These are phyloP conservation scores for Chrysolina haemoptera DNA, from an alignment of 2,888 invertebrate species.

Conservation along the genomic window DNA sequence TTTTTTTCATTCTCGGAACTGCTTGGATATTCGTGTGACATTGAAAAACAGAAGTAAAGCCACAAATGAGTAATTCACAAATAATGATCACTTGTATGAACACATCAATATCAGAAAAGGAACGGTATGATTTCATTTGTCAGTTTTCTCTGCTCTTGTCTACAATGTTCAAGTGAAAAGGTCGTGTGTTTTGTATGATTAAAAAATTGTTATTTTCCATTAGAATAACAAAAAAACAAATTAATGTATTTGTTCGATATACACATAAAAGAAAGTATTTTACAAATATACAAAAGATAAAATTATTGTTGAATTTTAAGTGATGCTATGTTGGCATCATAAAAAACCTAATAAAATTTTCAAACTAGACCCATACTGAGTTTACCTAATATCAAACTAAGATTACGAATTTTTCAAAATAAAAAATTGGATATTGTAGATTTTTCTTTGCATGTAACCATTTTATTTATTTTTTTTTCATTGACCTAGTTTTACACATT, in stretches of 20 bases:
- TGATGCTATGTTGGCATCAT: not conserved
- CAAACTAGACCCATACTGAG: not conserved
- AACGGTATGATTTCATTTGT: conserved; percentile 18
- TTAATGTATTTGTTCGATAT: not conserved
- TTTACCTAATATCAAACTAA: not conserved
- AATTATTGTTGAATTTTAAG: not conserved
- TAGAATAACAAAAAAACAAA: not conserved
- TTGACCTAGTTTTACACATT: not conserved
- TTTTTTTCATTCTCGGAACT: conserved; percentile 50
- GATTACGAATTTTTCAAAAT: not conserved
- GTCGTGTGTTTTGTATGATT: not conserved
- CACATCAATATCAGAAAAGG: conserved; percentile 57
- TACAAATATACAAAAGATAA: conserved; percentile 14
- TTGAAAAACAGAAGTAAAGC: conserved; percentile 43
- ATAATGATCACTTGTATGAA: conserved; percentile 56
- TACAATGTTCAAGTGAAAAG: not conserved
- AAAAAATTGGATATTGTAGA: not conserved
- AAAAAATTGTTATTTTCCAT: not conserved
- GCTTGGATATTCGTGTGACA: conserved; percentile 46
- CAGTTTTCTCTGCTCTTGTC: conserved; percentile 23
- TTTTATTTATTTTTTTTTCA: not conserved
- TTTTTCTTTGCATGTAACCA: not conserved
- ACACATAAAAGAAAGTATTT: not conserved
- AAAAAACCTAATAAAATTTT: not conserved
- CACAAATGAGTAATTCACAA: conserved; percentile 50